A percentile compares a stretch with the other conserved stretches of the same genome.
Evolutionary conservation across 1,140 invertebrate species (phyloP).

Genomic region (Macrostomum lignano): DNA sequence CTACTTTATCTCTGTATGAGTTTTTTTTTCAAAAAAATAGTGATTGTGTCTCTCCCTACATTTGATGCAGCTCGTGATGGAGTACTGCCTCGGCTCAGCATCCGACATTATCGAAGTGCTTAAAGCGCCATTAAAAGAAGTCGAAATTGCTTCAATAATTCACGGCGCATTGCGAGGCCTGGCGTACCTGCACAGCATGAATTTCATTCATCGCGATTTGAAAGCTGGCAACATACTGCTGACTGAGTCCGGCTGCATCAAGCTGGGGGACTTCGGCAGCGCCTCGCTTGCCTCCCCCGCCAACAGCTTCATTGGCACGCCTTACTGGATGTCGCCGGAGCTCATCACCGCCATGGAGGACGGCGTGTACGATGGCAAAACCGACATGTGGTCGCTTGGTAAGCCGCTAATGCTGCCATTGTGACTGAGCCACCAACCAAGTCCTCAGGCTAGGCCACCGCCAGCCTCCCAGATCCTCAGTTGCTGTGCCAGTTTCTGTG

Average conservation of each 20-base stretch:
- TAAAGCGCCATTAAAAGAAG: constrained; percentile 72
- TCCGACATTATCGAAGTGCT: constrained; percentile 97
- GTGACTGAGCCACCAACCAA: no score
- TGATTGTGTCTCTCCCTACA: not conserved
- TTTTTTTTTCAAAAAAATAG: not conserved
- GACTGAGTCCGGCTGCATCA: constrained; percentile 89
- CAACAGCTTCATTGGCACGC: constrained; percentile 99
- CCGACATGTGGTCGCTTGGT: constrained; percentile 61
- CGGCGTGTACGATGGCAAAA: constrained; percentile 96
- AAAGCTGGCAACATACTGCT: constrained; percentile 95
- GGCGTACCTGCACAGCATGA: constrained; percentile 64
- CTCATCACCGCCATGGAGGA: constrained; percentile 99
- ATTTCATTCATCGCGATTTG: constrained; percentile 72
- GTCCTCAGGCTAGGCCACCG: no score
- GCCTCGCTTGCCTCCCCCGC: constrained; percentile 82
- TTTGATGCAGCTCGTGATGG: constrained; percentile 99
- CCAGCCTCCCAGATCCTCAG: no score
- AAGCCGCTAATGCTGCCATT: no score
- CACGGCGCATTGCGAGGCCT: constrained; percentile 67
- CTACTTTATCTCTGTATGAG: not conserved
- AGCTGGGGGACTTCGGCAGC: constrained; percentile 87
- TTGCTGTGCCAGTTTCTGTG: no score
- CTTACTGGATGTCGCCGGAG: constrained; percentile 67
- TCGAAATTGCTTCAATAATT: constrained; percentile 92
- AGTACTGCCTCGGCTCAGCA: constrained; percentile 96